Conservation (phyloP, 92 coral and sea anemone genomes). For the Chrysogorgia sp. region DNA sequence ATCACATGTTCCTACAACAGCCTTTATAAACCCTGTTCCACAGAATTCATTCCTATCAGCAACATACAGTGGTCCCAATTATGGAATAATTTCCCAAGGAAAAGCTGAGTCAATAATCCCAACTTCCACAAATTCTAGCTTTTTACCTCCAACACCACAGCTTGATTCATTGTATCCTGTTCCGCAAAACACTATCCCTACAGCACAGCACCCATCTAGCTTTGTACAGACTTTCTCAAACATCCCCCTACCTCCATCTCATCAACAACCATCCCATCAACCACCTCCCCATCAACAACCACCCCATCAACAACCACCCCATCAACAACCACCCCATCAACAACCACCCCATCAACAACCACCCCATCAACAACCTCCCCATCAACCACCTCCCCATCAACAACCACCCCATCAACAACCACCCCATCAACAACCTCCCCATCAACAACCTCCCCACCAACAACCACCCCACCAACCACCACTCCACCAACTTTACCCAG, state of each 20-base stretch:
- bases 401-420: no score
- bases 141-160: constrained; percentile 61
- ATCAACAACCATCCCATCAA: constrained; percentile 7
- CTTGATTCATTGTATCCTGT: constrained; percentile 69
- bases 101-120: constrained; percentile 34
- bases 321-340: constrained; percentile 1
- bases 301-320: constrained; percentile 1
- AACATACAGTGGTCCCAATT: constrained; percentile 37
- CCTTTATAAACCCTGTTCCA: neutral
- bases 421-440: constrained; percentile 41
- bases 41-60: constrained; percentile 69
- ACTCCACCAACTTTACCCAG: neutral
- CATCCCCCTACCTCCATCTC: constrained; percentile 47
- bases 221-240: constrained; percentile 71
- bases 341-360: constrained; percentile 70
- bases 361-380: constrained; percentile 8
- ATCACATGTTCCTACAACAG: neutral
- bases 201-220: constrained; percentile 69
- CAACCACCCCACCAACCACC: constrained; percentile 35
- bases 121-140: constrained; percentile 67
- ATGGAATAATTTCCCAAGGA: neutral
- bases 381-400: neutral
- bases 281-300: constrained; percentile 36
- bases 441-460: constrained; percentile 5
- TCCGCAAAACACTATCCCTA: constrained; percentile 65